Conservation (phyloP, 2,797 vertebrate species). For the Rhincodon typus region DNA sequence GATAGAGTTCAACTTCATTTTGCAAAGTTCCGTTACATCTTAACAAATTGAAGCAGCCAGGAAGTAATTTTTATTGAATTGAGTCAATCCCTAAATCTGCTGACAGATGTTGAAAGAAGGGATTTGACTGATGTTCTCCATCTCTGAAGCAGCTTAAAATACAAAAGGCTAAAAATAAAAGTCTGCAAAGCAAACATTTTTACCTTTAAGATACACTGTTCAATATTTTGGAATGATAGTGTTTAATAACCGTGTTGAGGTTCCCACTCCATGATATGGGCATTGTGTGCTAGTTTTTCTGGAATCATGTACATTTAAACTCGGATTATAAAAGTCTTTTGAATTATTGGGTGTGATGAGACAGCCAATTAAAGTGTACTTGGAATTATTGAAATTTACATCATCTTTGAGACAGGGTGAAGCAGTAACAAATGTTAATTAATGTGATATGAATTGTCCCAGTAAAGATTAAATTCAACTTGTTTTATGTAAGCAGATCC, state of each 20-base stretch:
- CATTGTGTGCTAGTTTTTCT: not conserved
- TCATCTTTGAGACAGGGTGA: not conserved
- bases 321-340: not conserved
- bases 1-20: not conserved
- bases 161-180: not conserved
- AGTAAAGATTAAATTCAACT: slow-evolving; percentile 16
- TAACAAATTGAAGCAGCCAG: not conserved
- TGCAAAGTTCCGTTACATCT: not conserved
- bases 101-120: not conserved
- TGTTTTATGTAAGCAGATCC: not conserved
- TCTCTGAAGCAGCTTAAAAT: not conserved
- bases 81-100: not conserved
- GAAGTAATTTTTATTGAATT: not conserved
- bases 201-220: not conserved
- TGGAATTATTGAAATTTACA: not conserved
- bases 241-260: not conserved
- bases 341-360: not conserved
- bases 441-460: not conserved
- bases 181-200: not conserved
- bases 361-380: slow-evolving; percentile 5
- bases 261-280: not conserved
- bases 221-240: not conserved
- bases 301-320: not conserved
- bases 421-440: not conserved
- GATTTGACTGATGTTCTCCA: not conserved